Evolutionary conservation across 2,888 invertebrate genomes (phyloP), one percentile per base, ranked within the genome.

Genomic region (Sinotaia quadrata): DNA sequence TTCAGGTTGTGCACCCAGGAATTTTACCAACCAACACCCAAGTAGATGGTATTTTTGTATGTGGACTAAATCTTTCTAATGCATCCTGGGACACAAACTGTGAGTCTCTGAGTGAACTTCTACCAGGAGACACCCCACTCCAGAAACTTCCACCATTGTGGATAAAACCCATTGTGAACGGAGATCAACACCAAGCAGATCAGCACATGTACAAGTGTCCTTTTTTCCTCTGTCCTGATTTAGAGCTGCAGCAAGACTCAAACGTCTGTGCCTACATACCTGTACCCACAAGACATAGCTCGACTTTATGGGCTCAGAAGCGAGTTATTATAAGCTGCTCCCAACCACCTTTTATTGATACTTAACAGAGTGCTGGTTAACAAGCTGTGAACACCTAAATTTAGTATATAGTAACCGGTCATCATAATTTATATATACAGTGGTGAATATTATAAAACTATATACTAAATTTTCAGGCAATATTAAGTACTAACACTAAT

Each of bases 1-100:
- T 79, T 41, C 78, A 84, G 84, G 81, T 85, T 54, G 82, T 85
- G 82, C 83, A 84, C 21, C 66, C 73, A 36, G 81, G 79, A 8
- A 66, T 80, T 41, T 62, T 65, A 15, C 81, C 85, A 8, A 76
- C 78, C 0, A 62, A 66, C 5, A 73, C 83, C 34, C 82, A 85
- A 27, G 63, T 74, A 29, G 73, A 77, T 67, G 86, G 86, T 5
- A 78, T 81, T 2, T 85, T 84, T 62, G 70, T 86, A 33, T 75
- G 76, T 8, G 80, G 82, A 8, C 73, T 86, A 31, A 69, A 71
- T 29, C 77, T 86, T 12, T 78, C 83, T 73, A 84, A 85, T 75
- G 85, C 85, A 54, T 72, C 78, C 31, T 86, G 86, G 86, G 84
- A 85, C 70, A 73, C 72, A 7, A 75, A 76, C 2, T 59, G 76